A percentile compares a stretch with the other conserved stretches of the same genome.
These are phyloP conservation scores for Drosophila kepulauana DNA, from an alignment of 1,140 invertebrate species.

Conservation along the genomic window DNA sequence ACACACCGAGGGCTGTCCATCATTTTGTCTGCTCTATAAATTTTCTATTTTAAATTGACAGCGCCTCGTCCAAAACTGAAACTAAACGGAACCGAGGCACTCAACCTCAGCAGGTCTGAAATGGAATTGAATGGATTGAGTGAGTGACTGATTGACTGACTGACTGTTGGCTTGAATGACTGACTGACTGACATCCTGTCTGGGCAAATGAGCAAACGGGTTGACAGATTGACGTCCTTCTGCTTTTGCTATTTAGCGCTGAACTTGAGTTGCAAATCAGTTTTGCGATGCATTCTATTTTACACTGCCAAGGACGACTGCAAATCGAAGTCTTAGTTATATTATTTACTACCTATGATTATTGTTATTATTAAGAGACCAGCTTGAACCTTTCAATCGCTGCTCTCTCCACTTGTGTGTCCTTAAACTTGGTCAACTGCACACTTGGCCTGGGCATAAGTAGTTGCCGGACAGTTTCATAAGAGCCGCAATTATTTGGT, in stretches of 20 bases:
- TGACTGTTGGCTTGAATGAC: constrained; percentile 50
- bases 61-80: constrained; percentile 81
- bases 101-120: constrained; percentile 56
- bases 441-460: constrained; percentile 26
- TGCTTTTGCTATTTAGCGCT: constrained; percentile 58
- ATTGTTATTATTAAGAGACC: background rate
- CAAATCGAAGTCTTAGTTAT: constrained; percentile 7
- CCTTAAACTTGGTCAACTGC: constrained; percentile 11
- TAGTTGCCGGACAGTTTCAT: constrained; percentile 21
- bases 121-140: constrained; percentile 56
- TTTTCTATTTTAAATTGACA: constrained; percentile 84
- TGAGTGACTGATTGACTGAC: constrained; percentile 63
- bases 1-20: constrained; percentile 75
- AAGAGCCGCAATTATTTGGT: constrained; percentile 66
- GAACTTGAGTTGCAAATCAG: constrained; percentile 69
- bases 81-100: constrained; percentile 74
- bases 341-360: background rate
- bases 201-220: constrained; percentile 55
- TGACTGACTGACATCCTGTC: constrained; percentile 59
- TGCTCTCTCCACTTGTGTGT: background rate
- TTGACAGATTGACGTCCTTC: constrained; percentile 61
- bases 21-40: constrained; percentile 84
- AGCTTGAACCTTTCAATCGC: background rate
- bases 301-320: constrained; percentile 34
- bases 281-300: constrained; percentile 58